Base-by-base conservation (phyloP, 2,888 invertebrate species). In the Embidobia sp. region DNA sequence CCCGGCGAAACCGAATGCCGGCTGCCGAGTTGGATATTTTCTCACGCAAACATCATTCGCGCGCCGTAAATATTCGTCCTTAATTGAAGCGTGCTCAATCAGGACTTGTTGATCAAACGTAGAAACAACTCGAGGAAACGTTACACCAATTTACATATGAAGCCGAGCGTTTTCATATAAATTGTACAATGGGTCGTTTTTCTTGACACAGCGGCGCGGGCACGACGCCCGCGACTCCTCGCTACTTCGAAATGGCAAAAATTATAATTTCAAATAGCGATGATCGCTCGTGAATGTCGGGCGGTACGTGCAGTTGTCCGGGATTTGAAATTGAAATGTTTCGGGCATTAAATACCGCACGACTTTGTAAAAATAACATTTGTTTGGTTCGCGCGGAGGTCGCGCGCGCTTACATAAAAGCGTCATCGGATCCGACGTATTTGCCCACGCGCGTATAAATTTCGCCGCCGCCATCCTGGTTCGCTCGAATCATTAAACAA, bases 211-310 rank as follows among this genome's bases (percentile, higher is more conserved):
- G 46, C 22, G 19, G 35, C 18, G 18, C n/a, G n/a, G n/a, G 10
- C 13, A 44, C 44, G 37, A 31, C 55, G 18, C 48, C 35, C 31
- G 53, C 31, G 31, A 44, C 37, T 46, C 16, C 51, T 37, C 29
- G 37, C 19, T 46, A 29, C 35, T 55, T 49, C 8, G 67, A 35
- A 57, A 67, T 57, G 37, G 37, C 29, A 55, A 55, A 55, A 46
- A 67, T 67, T 67, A 67, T 48, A 55, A 67, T 67, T 67, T 67
- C 48, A 67, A 67, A 67, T 67, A 31, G 48, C 26, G 57, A 67
- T 67, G 29, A 67, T 55, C 55, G 48, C 53, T 44, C 44, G 64
- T 40, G 46, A 67, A 67, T 57, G 67, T 46, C 55, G 33, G 18
- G 18, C 11, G 15, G 29, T 51, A 64, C 42, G 18, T 22, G 40